Evolutionary conservation across 2,113 vertebrate species (phyloP), one percentile per base, ranked within the genome.

Genomic region (Sminthopsis crassicaudata): DNA sequence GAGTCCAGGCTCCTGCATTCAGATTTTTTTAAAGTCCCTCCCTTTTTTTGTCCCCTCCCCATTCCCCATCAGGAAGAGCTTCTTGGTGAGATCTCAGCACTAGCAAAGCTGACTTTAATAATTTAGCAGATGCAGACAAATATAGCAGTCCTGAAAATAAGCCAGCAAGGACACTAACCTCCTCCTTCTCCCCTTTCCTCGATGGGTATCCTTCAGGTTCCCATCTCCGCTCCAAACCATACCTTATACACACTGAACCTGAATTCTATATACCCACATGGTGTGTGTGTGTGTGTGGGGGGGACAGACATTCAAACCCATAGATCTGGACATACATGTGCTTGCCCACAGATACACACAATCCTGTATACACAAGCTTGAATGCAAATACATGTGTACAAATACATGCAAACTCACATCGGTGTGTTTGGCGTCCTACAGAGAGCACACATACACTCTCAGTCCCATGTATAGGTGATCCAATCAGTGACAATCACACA

Each of bases 81-180:
- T 94, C 76, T 19, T 94, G 92, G 94, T 97, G 95, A 92, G 92
- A 91, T 96, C 93, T 90, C 95, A 92, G 91, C 67, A 51, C 46
- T 7, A 51, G 27, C 89, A 50, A 48, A 51, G 46, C 89, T 90
- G 89, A 51, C 89, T 97, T 98, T 97, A 98, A 98, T 97, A 97
- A 98, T 97, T 98, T 94, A 98, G 95, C 96, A 96, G 98, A 97
- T 97, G 97, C 95, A 96, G 96, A 95, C 95, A 97, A 98, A 98
- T 96, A 97, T 98, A 97, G 97, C 96, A 97, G 67, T 91, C 97
- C 98, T 97, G 96, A 97, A 98, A 98, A 97, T 98, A 98, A 97
- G 92, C 90, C 91, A 89, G n/a, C 91, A 57, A 48, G 92, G 96
- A 27, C 5, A 89, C 84, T 94, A 90, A 95, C 97, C 92, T 93